Percentiles rank a stretch among this genome's conserved stretches.
phyloP scores from a whole-genome alignment of 2,113 vertebrate genomes.

The Larimichthys crocea region DNA sequence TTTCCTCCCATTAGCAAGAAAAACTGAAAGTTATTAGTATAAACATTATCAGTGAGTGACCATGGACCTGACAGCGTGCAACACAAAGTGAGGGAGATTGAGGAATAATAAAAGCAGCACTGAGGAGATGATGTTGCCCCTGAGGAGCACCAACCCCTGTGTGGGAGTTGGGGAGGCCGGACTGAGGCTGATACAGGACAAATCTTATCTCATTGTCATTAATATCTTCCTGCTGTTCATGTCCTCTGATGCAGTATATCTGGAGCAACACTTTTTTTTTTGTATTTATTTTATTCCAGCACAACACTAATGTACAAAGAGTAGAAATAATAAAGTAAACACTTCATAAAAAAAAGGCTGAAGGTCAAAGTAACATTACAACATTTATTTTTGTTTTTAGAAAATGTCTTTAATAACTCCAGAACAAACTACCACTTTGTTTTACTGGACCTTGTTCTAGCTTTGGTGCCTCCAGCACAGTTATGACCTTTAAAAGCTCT shows the following conservation, averaged over 20 bases:
- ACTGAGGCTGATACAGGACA: slow-evolving; percentile 62
- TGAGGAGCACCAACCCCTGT: slow-evolving; percentile 37
- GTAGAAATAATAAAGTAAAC: not conserved
- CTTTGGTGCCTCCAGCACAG: not conserved
- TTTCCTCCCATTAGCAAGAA: slow-evolving; percentile 4
- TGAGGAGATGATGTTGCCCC: slow-evolving; percentile 47
- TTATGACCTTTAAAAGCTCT: no score
- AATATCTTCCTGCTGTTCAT: slow-evolving; percentile 81
- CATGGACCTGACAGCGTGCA: slow-evolving; percentile 12
- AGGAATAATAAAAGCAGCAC: slow-evolving; percentile 10
- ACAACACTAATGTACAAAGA: not conserved
- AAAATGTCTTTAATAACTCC: not conserved
- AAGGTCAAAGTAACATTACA: not conserved
- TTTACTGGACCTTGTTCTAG: not conserved
- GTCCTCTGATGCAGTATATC: slow-evolving; percentile 11
- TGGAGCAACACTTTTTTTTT: not conserved
- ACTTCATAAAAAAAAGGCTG: not conserved
- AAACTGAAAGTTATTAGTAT: slow-evolving; percentile 13
- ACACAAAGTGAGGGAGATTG: not conserved
- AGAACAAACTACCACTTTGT: not conserved
- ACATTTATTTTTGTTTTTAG: not conserved
- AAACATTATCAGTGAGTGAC: slow-evolving; percentile 16
- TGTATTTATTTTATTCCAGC: not conserved
- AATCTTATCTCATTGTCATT: slow-evolving; percentile 79
- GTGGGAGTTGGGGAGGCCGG: slow-evolving; percentile 54